These are phyloP conservation scores for Oryzias sinensis DNA, from an alignment of 2,797 vertebrate genomes.

Conservation along the genomic window DNA sequence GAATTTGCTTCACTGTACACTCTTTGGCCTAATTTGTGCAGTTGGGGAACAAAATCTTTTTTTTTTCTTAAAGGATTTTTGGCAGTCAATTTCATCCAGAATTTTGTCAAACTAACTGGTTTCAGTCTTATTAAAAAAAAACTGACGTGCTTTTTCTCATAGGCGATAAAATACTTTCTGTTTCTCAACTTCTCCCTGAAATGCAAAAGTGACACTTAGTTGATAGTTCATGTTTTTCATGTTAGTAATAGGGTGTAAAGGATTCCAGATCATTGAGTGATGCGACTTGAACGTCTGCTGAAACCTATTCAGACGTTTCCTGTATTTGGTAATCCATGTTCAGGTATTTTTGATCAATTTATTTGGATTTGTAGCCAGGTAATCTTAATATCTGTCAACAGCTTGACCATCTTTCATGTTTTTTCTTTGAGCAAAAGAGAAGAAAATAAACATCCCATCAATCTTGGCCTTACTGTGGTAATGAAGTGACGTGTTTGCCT, in stretches of 20 bases:
- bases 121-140: too few relatives aligned
- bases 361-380: too few relatives aligned
- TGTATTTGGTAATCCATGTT: too few relatives aligned
- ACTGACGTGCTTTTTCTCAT: background rate
- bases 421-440: slow-evolving; percentile 16
- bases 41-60: too few relatives aligned
- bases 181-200: slow-evolving; percentile 7
- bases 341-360: too few relatives aligned
- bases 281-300: slow-evolving; percentile 30
- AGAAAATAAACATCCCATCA: background rate
- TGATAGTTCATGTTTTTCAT: slow-evolving; percentile 15
- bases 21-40: background rate
- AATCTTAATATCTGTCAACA: background rate
- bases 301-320: background rate
- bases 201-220: slow-evolving; percentile 12
- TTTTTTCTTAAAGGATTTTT: too few relatives aligned
- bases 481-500: slow-evolving; percentile 13
- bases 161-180: background rate
- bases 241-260: slow-evolving; percentile 44
- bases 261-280: slow-evolving; percentile 8
- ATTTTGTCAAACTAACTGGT: too few relatives aligned
- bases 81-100: too few relatives aligned
- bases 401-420: background rate
- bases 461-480: background rate
- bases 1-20: background rate